phyloP scores from a whole-genome alignment of 2,888 invertebrate species.

The Cheilosia urbana region DNA sequence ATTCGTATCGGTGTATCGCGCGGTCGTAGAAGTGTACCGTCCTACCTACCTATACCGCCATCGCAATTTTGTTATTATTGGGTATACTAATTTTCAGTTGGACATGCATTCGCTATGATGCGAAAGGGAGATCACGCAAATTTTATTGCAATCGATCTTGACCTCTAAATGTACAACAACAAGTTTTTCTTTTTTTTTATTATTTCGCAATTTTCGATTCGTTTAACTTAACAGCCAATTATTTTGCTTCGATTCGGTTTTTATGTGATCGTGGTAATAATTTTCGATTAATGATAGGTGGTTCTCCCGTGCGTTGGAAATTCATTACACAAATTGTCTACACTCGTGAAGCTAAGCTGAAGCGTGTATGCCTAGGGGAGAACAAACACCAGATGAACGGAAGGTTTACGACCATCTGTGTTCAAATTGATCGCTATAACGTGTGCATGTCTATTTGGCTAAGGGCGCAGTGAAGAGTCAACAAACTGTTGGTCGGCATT shows the following conservation, averaged over 20 bases:
- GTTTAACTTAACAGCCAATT: constrained; percentile 40
- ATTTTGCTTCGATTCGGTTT: constrained; percentile 16
- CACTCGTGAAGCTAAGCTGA: neutral
- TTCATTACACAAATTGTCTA: neutral
- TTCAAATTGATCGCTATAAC: neutral
- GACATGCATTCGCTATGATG: constrained; percentile 3
- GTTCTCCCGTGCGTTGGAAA: neutral
- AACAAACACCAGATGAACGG: neutral
- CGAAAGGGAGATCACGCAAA: constrained; percentile 48
- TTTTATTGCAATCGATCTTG: constrained; percentile 59
- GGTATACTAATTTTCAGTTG: constrained; percentile 20
- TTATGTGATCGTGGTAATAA: constrained; percentile 20
- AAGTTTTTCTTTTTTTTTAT: too few relatives aligned
- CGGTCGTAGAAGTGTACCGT: neutral
- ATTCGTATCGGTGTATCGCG: constrained; percentile 25
- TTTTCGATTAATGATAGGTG: constrained; percentile 6
- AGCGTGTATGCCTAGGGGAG: neutral
- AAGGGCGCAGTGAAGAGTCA: too few relatives aligned
- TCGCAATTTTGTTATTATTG: constrained; percentile 21
- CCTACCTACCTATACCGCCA: neutral
- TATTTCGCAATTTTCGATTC: neutral
- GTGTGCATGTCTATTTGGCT: too few relatives aligned
- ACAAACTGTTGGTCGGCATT: too few relatives aligned
- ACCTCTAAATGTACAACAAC: constrained; percentile 24
- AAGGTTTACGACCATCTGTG: neutral